Percentiles rank a stretch among this genome's conserved stretches.
Conservation (phyloP, 2,113 vertebrate species). For the Vulpes vulpes region DNA sequence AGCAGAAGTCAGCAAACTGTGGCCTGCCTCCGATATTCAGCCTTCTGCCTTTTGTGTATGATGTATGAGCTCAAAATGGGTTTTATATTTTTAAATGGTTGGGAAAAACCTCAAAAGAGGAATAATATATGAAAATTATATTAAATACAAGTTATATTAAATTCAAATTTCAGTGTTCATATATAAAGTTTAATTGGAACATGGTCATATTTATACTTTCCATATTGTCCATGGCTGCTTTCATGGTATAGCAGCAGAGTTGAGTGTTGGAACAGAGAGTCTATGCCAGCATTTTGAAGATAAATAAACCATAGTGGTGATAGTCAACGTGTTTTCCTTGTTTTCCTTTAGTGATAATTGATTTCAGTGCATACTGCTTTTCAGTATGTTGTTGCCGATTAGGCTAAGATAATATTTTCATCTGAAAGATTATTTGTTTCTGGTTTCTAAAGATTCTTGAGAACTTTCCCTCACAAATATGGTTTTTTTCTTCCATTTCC, state of each 20-base stretch:
- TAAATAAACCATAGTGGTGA: not conserved
- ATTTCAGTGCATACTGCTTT: not conserved
- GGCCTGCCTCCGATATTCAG: not conserved
- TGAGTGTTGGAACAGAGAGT: not conserved
- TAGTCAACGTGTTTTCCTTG: not conserved
- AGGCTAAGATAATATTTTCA: not conserved
- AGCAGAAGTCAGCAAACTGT: not conserved
- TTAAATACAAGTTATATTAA: not conserved
- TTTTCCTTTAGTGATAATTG: not conserved
- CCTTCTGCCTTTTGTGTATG: not conserved
- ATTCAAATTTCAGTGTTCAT: not conserved
- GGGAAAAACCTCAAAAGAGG: not conserved
- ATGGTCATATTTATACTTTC: not conserved
- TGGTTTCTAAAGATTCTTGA: not conserved
- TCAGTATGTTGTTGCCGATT: not conserved
- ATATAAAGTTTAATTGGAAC: not conserved
- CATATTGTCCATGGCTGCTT: not conserved
- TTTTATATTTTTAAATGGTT: constrained; percentile 16
- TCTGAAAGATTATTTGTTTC: not conserved
- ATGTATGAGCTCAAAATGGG: not conserved
- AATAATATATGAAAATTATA: not conserved
- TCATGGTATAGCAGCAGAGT: not conserved
- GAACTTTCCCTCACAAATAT: not conserved
- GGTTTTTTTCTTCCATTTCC: not conserved
- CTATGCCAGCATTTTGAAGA: not conserved